Base-by-base conservation (phyloP, 2,113 vertebrate genomes). In the Smithornis capensis region DNA sequence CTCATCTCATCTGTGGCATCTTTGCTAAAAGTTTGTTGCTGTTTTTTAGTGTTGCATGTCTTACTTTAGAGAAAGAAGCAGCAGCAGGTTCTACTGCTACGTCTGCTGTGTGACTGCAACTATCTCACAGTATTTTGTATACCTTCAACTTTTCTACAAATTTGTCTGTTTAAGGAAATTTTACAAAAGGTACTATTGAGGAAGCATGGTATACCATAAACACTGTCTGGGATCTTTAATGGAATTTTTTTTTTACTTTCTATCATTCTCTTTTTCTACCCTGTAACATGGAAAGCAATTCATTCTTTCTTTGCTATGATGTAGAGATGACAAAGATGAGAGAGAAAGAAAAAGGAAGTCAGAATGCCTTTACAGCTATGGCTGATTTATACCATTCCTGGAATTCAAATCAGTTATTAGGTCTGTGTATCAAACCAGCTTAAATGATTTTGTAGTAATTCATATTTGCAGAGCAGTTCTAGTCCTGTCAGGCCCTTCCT, bases 1-100 rank as follows among this genome's bases (percentile, higher is more conserved):
- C 56, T 94, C 83, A 90, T 90, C 56, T 94, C 83, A 90, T 90
- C 59, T 70, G 31, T 87, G 42, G 70, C 50, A 85, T 94, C 87
- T 90, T 79, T 63, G 24, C 71, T 94, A 93, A 83, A 87, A 94
- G 67, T 22, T 62, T 38, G 37, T 44, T 80, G 33, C 53, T 80
- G 38, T 19, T 87, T 87, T 92, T 91, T 56, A 85, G 71, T 70
- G 38, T 11, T 80, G 13, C 14, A 21, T 70, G 50, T 75, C 55
- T 83, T 80, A 74, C 63, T 83, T 53, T 42, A 77, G 82, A 92
- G 89, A 91, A 92, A 67, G 70, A 68, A 76, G 25, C 33, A 85
- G 12, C 63, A 69, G 67, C 1, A 5, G 71, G 25, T 14, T 84
- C 40, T 17, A 37, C 37, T 0, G 2, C 35, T 38, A 21, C 37